phyloP scores from a whole-genome alignment of 2,888 invertebrate species.

The Polyommatus icarus region DNA sequence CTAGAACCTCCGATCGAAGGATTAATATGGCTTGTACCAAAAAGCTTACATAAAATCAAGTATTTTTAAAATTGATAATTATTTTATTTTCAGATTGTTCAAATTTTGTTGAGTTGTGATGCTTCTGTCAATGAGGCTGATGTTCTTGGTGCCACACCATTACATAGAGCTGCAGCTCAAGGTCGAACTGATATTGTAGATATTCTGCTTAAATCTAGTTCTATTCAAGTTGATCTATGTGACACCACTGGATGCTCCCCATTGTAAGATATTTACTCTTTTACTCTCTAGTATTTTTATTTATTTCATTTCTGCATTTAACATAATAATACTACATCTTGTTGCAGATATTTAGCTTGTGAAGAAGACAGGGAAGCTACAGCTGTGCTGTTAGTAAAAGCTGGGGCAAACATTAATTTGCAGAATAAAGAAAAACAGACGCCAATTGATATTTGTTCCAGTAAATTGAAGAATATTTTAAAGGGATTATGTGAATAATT shows the following conservation, averaged over 20 bases:
- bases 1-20: too few species aligned
- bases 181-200: conserved; percentile 89
- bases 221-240: conserved; percentile 77
- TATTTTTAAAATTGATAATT: background rate
- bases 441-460: conserved; percentile 82
- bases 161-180: conserved; percentile 89
- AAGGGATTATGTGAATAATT: conserved; percentile 39
- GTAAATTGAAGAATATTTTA: conserved; percentile 52
- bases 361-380: conserved; percentile 87
- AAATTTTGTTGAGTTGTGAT: conserved; percentile 82
- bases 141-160: conserved; percentile 74
- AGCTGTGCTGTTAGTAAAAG: conserved; percentile 82
- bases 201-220: conserved; percentile 80
- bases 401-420: conserved; percentile 82
- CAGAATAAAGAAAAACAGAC: conserved; percentile 84
- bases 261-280: conserved; percentile 73
- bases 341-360: conserved; percentile 87
- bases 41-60: background rate
- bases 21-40: background rate
- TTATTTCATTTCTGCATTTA: background rate
- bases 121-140: conserved; percentile 84
- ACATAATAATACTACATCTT: background rate
- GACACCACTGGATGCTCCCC: conserved; percentile 89
- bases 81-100: conserved; percentile 79
- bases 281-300: background rate